Evolutionary conservation across 2,113 vertebrate species (phyloP).

Genomic region (Phyllostomus discolor): DNA sequence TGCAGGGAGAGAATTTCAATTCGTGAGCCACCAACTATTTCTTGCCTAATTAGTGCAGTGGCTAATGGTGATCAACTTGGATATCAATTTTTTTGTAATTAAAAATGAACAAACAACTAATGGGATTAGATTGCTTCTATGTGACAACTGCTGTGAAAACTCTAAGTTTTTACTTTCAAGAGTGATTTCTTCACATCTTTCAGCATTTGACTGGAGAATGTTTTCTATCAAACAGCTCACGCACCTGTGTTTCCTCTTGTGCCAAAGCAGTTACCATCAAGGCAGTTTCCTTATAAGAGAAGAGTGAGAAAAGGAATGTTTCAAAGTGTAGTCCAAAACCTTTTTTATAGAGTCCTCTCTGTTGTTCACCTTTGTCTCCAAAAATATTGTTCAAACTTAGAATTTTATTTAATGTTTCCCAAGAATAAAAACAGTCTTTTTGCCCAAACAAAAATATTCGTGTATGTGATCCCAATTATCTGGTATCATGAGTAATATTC

Average conservation of each 20-base stretch:
- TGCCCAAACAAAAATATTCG: not conserved
- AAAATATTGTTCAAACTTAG: not conserved
- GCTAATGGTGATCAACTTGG: not conserved
- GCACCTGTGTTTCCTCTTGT: not conserved
- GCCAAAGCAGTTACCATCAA: not conserved
- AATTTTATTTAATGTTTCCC: not conserved
- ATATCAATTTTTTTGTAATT: conserved; percentile 5
- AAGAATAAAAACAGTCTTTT: not conserved
- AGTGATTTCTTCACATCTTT: not conserved
- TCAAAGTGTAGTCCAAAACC: not conserved
- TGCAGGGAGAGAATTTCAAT: not conserved
- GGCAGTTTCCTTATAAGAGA: not conserved
- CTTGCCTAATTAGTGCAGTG: not conserved
- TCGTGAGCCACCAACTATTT: not conserved
- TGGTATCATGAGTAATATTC: not conserved
- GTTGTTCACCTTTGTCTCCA: not conserved
- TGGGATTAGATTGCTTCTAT: not conserved
- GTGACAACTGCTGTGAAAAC: not conserved
- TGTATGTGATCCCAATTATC: not conserved
- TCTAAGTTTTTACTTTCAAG: not conserved
- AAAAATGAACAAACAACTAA: not conserved
- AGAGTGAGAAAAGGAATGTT: not conserved
- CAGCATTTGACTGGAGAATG: not conserved
- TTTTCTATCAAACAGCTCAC: not conserved
- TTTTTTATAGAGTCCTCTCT: not conserved